Conservation (phyloP, 2,888 invertebrate species). For the Cryptophagus acutangulus region DNA sequence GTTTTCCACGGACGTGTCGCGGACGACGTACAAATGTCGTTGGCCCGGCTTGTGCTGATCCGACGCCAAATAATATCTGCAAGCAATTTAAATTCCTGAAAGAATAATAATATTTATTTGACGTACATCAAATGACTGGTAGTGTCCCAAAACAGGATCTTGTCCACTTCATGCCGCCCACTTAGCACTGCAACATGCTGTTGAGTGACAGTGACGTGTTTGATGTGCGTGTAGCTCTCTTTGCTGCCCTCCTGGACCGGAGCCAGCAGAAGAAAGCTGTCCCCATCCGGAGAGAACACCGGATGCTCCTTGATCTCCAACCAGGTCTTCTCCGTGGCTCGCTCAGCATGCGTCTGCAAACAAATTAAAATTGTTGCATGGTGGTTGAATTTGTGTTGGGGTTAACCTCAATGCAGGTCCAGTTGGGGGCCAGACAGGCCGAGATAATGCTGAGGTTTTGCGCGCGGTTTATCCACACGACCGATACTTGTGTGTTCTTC, state of each 20-base stretch:
- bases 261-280: constrained; percentile 76
- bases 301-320: constrained; percentile 80
- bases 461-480: constrained; percentile 89
- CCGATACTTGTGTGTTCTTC: constrained; percentile 71
- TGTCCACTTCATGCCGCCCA: constrained; percentile 76
- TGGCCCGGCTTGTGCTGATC: constrained; percentile 80
- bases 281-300: constrained; percentile 77
- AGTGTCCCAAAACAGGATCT: constrained; percentile 82
- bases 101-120: not conserved
- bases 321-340: constrained; percentile 81
- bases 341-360: constrained; percentile 70
- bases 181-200: constrained; percentile 80
- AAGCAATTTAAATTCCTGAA: constrained; percentile 4
- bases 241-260: constrained; percentile 79
- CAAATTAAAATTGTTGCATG: not conserved
- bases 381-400: not conserved
- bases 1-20: constrained; percentile 68
- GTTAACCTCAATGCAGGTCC: constrained; percentile 79
- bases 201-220: constrained; percentile 76
- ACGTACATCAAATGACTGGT: constrained; percentile 72
- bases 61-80: constrained; percentile 59
- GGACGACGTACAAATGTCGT: constrained; percentile 81
- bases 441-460: constrained; percentile 88
- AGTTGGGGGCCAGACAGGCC: constrained; percentile 75
- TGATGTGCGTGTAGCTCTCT: constrained; percentile 84